Percentiles rank a stretch among this genome's conserved stretches.
Conservation (phyloP, 2,888 invertebrate genomes). For the Drosophila flavopinicola region DNA sequence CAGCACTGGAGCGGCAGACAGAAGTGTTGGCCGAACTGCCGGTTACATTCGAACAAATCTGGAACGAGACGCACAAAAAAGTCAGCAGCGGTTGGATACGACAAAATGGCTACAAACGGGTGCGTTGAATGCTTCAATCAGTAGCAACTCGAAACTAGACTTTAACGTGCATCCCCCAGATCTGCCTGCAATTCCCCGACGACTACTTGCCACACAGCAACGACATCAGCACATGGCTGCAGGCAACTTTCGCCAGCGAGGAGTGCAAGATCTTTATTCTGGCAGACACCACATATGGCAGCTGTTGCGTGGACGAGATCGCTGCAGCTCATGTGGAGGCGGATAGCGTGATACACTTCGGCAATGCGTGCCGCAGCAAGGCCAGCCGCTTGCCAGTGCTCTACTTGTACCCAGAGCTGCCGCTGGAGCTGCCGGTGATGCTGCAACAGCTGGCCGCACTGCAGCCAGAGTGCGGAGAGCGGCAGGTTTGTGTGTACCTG, state of each 20-base stretch:
- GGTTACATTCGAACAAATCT: constrained; percentile 77
- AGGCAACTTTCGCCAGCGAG: constrained; percentile 76
- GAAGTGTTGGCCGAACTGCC: constrained; percentile 55
- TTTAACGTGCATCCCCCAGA: constrained; percentile 85
- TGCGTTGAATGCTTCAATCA: constrained; percentile 80
- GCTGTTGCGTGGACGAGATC: constrained; percentile 88
- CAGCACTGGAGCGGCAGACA: constrained; percentile 75
- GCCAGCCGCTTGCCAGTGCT: constrained; percentile 90
- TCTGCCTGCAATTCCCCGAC: constrained; percentile 97
- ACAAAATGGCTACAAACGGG: constrained; percentile 88
- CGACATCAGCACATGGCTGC: constrained; percentile 87
- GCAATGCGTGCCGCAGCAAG: constrained; percentile 93
- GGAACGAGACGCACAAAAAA: constrained; percentile 81
- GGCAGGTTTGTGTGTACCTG: constrained; percentile 87
- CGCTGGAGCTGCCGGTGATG: constrained; percentile 86
- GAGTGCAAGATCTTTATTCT: constrained; percentile 88
- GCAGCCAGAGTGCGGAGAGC: constrained; percentile 79
- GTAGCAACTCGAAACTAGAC: background rate
- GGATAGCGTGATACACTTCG: constrained; percentile 95
- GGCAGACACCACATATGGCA: constrained; percentile 96
- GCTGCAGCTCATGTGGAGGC: constrained; percentile 94
- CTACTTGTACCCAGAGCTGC: constrained; percentile 88
- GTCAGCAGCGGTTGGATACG: constrained; percentile 88
- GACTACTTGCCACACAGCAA: constrained; percentile 89
- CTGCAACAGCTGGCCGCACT: constrained; percentile 79